Evolutionary conservation across 1,140 invertebrate genomes (phyloP).

Genomic region (Pachypsylla venusta): DNA sequence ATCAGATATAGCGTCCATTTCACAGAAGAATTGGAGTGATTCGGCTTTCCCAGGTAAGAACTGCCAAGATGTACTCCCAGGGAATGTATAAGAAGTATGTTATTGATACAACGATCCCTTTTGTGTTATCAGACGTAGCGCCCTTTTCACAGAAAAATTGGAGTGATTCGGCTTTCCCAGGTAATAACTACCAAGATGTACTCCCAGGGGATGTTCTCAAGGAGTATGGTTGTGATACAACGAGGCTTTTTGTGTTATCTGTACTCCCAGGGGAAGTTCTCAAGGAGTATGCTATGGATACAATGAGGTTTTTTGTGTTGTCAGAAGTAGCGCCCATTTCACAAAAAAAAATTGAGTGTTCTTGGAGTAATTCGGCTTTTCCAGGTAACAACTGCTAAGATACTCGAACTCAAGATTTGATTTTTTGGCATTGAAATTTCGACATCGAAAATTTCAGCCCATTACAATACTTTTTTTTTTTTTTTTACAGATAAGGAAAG

Average conservation of each 20-base stretch:
- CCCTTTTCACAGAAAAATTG: slow-evolving; percentile 74
- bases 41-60: slow-evolving; percentile 6
- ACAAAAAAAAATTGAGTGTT: no score
- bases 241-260: slow-evolving; percentile 67
- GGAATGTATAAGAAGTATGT: slow-evolving; percentile 46
- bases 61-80: background rate
- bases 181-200: no score
- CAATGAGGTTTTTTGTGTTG: no score
- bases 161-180: slow-evolving; percentile 32
- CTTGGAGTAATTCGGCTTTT: slow-evolving; percentile 43
- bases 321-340: no score
- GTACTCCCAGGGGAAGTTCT: slow-evolving; percentile 23
- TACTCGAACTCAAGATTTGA: no score
- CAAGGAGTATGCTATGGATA: background rate
- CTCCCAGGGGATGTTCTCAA: background rate
- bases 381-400: no score
- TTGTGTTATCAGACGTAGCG: slow-evolving; percentile 71
- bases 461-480: no score
- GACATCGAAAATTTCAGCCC: no score
- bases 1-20: slow-evolving; percentile 67
- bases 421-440: no score
- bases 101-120: slow-evolving; percentile 71
- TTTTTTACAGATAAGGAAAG: no score
- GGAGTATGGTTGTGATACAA: slow-evolving; percentile 77
- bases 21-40: slow-evolving; percentile 63